Conservation (phyloP, 1,140 invertebrate genomes). For the Orius insidiosus region DNA sequence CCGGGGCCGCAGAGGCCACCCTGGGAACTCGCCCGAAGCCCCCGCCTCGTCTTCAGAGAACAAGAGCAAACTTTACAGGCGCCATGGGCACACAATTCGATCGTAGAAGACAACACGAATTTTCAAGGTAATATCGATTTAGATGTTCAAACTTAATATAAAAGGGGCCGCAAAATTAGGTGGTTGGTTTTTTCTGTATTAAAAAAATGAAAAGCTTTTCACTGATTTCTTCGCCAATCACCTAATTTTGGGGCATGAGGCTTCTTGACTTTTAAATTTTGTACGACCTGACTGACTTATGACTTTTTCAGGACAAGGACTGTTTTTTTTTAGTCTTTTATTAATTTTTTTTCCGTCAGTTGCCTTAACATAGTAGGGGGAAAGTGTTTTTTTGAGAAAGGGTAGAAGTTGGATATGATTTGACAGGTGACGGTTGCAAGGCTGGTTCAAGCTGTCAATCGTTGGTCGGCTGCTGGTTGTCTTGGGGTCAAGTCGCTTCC, state of each 20-base stretch:
- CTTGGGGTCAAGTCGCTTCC: slow-evolving; percentile 69
- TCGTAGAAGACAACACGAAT: not conserved
- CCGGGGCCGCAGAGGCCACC: slow-evolving; percentile 8
- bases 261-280: too few relatives aligned
- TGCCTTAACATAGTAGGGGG: too few relatives aligned
- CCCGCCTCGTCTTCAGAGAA: slow-evolving; percentile 13
- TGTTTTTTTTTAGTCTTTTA: too few relatives aligned
- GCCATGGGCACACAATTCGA: slow-evolving; percentile 9
- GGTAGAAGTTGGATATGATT: too few relatives aligned
- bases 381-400: too few relatives aligned
- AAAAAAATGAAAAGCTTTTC: too few relatives aligned
- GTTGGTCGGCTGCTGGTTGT: slow-evolving; percentile 82
- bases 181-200: not conserved
- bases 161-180: not conserved
- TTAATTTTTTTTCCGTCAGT: too few relatives aligned
- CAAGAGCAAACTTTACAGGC: not conserved
- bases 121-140: too few relatives aligned
- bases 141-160: too few relatives aligned
- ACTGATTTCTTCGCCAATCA: not conserved
- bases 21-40: slow-evolving; percentile 10
- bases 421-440: slow-evolving; percentile 24
- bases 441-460: slow-evolving; percentile 70
- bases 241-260: not conserved
- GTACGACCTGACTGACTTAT: too few relatives aligned
- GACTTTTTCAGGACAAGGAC: too few relatives aligned